These are phyloP conservation scores for Aurelia sp. DNA, from an alignment of 30 jellyfish, hydroid and myxozoan species.

Conservation along the genomic window DNA sequence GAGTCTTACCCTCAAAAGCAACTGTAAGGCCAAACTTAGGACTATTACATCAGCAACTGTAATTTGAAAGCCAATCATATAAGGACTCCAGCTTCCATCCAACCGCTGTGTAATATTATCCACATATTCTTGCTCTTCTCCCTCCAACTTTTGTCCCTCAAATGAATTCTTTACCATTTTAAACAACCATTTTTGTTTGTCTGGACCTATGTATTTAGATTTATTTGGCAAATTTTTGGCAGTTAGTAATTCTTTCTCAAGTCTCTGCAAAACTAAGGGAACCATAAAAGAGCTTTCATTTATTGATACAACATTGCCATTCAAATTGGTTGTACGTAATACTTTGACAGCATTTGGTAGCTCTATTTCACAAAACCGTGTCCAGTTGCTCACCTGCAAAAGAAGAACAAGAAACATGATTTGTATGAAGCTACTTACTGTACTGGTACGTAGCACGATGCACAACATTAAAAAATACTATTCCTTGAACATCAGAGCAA, in stretches of 20 bases:
- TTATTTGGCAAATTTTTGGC: constrained; percentile 78
- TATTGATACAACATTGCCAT: not conserved
- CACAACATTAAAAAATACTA: no score
- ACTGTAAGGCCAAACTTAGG: constrained; percentile 38
- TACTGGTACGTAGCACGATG: no score
- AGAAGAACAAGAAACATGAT: not conserved
- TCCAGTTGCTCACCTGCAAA: constrained; percentile 84
- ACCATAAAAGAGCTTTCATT: not conserved
- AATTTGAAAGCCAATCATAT: constrained; percentile 75
- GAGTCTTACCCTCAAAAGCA: constrained; percentile 62
- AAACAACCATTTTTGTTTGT: constrained; percentile 43
- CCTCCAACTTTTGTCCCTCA: constrained; percentile 52
- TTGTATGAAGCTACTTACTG: no score
- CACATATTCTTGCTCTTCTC: constrained; percentile 5
- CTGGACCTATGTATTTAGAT: constrained; percentile 66
- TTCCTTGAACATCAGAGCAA: no score
- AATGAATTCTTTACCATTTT: constrained; percentile 47
- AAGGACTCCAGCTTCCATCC: constrained; percentile 72
- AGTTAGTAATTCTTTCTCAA: constrained; percentile 71
- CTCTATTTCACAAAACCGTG: constrained; percentile 79
- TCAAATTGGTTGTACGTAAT: not conserved
- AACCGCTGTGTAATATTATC: constrained; percentile 12
- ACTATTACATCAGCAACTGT: constrained; percentile 78
- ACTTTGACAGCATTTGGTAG: constrained; percentile 70
- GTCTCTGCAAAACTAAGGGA: constrained; percentile 51